Base-by-base conservation (phyloP, 2,797 vertebrate genomes). In the Carapus acus region DNA sequence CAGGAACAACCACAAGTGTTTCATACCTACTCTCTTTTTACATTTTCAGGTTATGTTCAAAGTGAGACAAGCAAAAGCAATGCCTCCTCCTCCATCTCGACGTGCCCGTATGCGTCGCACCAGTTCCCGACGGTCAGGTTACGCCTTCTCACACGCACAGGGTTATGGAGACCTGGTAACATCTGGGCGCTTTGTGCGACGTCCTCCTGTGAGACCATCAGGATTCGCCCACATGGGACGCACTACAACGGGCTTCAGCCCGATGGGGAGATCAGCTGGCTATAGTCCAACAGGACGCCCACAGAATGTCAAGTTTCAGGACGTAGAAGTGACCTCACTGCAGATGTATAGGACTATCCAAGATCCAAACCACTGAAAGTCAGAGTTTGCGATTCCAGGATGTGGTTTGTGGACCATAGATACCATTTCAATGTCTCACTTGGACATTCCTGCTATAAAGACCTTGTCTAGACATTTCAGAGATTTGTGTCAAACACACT, bases 121-220 rank as follows among this genome's bases (percentile, higher is more conserved):
- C 65, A 86, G 88, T 78, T 79, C 89, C 2, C 90, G 90, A 0
- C 91, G 92, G 1, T 97, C 94, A 0, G 93, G 92, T 50, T 98
- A 98, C 1, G 95, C 96, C 24, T 97, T 98, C 87, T 93, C 95
- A 1, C 96, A 98, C 31, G 81, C 90, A 0, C 88, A 92, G 0
- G 94, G 96, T 66, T 97, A 96, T 1, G 95, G 95, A 1, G 90
- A 91, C 29, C 91, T 97, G 64, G 93, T 97, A 64, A 96, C 90
- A 16, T 98, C 96, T 0, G 87, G 91, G 1, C 85, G 88, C 19
- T 94, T 90, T 68, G 81, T 93, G 74, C 81, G 88, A 3, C 84
- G 88, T 1, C 75, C 80, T 0, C 79, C 79, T 1, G 27, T 65
- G 3, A 13, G 61, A 1, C 24, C 86, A 4, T 63, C 81, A 0